These are phyloP conservation scores for Scytalopus superciliaris DNA, from an alignment of 2,113 vertebrate genomes.

Conservation along the genomic window DNA sequence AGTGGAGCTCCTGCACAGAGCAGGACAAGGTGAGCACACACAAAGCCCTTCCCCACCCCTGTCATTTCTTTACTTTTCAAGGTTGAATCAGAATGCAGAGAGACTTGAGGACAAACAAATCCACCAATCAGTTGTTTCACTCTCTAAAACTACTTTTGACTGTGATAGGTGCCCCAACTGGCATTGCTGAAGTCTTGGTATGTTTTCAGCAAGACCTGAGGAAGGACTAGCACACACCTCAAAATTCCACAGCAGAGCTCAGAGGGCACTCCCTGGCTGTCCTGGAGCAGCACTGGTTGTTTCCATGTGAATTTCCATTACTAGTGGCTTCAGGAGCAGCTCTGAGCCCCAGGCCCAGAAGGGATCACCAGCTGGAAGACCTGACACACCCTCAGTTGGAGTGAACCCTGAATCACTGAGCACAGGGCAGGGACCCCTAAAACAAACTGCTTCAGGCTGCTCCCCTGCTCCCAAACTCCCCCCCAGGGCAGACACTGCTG, in stretches of 20 bases:
- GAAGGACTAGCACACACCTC: background rate
- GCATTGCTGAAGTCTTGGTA: fast-evolving
- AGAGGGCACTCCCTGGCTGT: fast-evolving
- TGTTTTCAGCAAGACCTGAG: background rate
- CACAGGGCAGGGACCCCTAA: background rate
- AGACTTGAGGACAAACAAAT: background rate
- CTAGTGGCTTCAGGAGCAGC: background rate
- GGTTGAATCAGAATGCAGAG: background rate
- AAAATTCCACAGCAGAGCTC: background rate
- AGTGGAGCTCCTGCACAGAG: background rate
- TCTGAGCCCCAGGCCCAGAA: background rate
- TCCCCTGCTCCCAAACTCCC: background rate
- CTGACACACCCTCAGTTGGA: background rate
- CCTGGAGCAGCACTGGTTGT: background rate
- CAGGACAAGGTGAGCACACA: background rate
- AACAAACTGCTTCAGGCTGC: background rate
- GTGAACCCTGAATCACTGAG: background rate
- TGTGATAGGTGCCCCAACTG: background rate
- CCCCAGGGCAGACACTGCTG: background rate
- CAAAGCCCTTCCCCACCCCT: background rate
- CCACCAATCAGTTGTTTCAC: background rate
- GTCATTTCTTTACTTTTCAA: background rate
- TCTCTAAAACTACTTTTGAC: background rate
- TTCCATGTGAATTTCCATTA: background rate
- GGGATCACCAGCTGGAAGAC: background rate